Percentiles rank a stretch among this genome's conserved stretches.
Conservation (phyloP, 2,113 vertebrate species). For the Mellivora capensis region DNA sequence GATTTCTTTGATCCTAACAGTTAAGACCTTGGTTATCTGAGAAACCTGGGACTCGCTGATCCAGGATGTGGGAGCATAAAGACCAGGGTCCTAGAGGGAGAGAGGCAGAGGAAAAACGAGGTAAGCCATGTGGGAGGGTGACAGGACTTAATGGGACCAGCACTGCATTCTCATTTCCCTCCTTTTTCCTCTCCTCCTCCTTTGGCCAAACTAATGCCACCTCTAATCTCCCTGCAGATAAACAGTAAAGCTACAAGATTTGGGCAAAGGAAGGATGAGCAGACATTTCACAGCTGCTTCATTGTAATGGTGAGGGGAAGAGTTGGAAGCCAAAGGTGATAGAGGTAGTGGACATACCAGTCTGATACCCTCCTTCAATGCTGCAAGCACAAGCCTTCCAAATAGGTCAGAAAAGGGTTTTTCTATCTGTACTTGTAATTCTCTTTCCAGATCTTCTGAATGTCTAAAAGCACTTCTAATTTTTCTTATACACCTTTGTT, state of each 20-base stretch:
- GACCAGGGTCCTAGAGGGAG: constrained; percentile 74
- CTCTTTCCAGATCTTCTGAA: background rate
- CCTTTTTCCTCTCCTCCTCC: background rate
- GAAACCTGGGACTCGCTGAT: constrained; percentile 83
- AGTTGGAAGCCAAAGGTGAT: background rate
- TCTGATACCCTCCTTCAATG: background rate
- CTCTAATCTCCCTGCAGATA: background rate
- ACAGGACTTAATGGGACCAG: rapidly evolving
- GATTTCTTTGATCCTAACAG: constrained; percentile 75
- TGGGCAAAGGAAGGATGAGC: background rate
- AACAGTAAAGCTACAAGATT: background rate
- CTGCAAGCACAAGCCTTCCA: background rate
- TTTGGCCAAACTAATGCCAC: background rate
- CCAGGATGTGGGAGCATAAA: constrained; percentile 62
- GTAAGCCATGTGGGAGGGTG: background rate
- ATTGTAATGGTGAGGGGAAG: background rate
- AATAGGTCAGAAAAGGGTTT: background rate
- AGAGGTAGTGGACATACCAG: background rate
- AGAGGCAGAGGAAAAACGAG: background rate
- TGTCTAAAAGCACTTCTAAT: background rate
- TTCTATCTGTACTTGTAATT: background rate
- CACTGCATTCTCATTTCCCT: background rate
- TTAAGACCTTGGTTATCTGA: constrained; percentile 78
- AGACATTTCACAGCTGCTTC: background rate
- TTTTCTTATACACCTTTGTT: background rate